Conservation (phyloP, 2,888 invertebrate species). For the Lacanobia wlatinum region DNA sequence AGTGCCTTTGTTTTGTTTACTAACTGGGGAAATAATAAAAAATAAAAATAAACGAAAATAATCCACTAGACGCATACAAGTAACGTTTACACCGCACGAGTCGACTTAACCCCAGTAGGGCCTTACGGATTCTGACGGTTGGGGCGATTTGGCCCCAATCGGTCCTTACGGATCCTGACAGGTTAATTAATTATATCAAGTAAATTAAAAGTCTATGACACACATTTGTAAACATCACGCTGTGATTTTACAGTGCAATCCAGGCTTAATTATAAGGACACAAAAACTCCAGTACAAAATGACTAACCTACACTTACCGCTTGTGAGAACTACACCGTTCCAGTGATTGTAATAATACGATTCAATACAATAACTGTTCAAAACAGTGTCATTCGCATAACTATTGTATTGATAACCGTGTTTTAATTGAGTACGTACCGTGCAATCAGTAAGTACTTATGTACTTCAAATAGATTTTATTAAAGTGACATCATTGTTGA, state of each 20-base stretch:
- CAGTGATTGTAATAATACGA: constrained; percentile 1
- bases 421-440: constrained; percentile 22
- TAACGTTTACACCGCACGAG: no score
- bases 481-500: constrained; percentile 36
- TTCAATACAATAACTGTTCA: constrained; percentile 21
- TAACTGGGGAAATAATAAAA: no score
- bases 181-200: background rate
- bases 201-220: background rate
- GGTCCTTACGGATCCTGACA: no score
- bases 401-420: constrained; percentile 27
- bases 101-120: no score
- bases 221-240: no score
- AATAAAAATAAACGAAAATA: no score
- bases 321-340: constrained; percentile 10
- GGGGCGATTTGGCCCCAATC: no score
- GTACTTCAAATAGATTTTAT: constrained; percentile 36
- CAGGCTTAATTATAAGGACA: background rate
- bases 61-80: no score
- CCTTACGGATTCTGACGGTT: no score
- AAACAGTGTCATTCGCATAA: constrained; percentile 26
- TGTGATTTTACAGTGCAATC: background rate
- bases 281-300: background rate
- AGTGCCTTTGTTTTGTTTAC: no score
- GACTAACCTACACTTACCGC: background rate
- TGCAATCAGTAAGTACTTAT: constrained; percentile 21